Evolutionary conservation across 2,113 vertebrate species (phyloP).

Genomic region (Anoura caudifer): DNA sequence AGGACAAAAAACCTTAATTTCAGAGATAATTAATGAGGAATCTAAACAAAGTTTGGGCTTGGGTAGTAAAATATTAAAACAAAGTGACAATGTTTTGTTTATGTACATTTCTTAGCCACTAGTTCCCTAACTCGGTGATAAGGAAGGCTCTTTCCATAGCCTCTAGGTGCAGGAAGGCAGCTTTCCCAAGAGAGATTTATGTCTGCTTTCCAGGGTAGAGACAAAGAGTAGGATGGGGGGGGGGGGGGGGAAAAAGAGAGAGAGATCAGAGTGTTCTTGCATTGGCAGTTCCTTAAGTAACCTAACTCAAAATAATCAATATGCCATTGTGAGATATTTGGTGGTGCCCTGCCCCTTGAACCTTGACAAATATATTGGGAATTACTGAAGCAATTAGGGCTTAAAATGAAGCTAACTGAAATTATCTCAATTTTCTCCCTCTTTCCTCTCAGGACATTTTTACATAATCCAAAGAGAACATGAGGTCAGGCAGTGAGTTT

Average conservation of each 20-base stretch:
- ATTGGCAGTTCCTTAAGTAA: background rate
- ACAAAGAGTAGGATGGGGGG: background rate
- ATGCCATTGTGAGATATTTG: background rate
- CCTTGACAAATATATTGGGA: background rate
- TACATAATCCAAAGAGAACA: background rate
- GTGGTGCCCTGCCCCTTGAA: background rate
- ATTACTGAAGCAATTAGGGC: background rate
- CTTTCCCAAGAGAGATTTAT: background rate
- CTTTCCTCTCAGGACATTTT: background rate
- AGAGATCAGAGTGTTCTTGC: background rate
- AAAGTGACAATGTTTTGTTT: background rate
- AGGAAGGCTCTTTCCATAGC: background rate
- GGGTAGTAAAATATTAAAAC: background rate
- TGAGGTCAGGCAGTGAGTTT: background rate
- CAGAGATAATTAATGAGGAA: background rate
- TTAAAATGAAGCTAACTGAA: background rate
- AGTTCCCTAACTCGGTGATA: background rate
- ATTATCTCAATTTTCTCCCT: background rate
- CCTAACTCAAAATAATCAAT: background rate
- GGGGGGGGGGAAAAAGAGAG: background rate
- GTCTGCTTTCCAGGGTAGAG: background rate
- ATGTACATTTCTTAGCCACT: background rate
- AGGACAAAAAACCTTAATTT: background rate
- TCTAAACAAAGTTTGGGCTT: background rate
- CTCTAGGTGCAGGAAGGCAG: background rate